Evolutionary conservation across 2,888 invertebrate species (phyloP).

Genomic region (Uloborus plumipes): DNA sequence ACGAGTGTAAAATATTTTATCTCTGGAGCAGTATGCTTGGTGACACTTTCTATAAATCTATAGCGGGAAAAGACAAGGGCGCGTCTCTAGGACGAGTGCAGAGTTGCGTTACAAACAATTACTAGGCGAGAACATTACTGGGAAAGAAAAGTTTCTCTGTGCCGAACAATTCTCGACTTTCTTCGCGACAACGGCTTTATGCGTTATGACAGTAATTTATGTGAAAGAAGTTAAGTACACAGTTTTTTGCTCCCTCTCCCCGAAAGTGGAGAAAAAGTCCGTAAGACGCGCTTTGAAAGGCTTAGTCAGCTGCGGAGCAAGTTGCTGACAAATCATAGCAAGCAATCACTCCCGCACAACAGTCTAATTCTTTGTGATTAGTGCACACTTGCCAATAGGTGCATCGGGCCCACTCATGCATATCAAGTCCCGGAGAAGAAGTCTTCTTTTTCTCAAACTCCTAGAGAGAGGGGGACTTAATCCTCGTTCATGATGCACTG

Average conservation of each 20-base stretch:
- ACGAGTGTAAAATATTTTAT: conserved; percentile 59
- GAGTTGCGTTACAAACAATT: conserved; percentile 65
- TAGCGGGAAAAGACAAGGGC: conserved; percentile 41
- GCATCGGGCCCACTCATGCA: conserved; percentile 54
- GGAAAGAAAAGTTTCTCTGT: conserved; percentile 48
- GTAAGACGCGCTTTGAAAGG: conserved; percentile 65
- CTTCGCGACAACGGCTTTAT: conserved; percentile 65
- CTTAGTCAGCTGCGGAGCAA: conserved; percentile 64
- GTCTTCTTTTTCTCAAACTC: conserved; percentile 34
- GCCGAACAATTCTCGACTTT: conserved; percentile 62
- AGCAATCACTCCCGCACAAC: conserved; percentile 65
- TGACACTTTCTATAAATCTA: conserved; percentile 56
- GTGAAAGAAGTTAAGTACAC: conserved; percentile 65
- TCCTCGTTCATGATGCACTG: conserved; percentile 60
- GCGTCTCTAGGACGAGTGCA: conserved; percentile 62
- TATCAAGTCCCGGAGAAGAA: conserved; percentile 49
- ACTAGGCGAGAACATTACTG: conserved; percentile 61
- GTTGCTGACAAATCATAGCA: conserved; percentile 65
- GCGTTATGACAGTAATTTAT: conserved; percentile 65
- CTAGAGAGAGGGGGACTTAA: conserved; percentile 40
- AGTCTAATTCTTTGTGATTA: conserved; percentile 66
- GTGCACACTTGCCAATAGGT: conserved; percentile 61
- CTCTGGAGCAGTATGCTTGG: conserved; percentile 33
- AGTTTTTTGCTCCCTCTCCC: conserved; percentile 41
- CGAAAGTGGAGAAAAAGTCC: conserved; percentile 58